Evolutionary conservation across 2,888 invertebrate species (phyloP).

Genomic region (Agrochola macilenta): DNA sequence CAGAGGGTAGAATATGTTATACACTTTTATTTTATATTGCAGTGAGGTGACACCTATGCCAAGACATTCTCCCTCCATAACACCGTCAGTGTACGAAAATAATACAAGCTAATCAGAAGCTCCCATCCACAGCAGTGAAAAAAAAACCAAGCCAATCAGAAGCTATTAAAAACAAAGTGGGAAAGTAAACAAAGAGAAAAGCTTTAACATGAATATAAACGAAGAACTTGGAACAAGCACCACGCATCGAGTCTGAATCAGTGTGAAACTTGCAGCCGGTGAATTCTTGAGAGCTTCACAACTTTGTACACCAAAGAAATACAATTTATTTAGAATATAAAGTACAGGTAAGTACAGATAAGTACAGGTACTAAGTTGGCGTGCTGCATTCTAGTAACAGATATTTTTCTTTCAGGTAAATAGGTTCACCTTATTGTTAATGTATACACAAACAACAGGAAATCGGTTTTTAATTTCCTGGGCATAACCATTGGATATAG

Average conservation of each 20-base stretch:
- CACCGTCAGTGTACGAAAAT: not conserved
- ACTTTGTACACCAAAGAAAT: conserved; percentile 68
- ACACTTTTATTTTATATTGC: not conserved
- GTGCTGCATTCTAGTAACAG: not conserved
- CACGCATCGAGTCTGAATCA: conserved; percentile 66
- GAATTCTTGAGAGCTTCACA: conserved; percentile 70
- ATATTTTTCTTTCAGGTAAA: not conserved
- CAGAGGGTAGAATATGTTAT: not conserved
- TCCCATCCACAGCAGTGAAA: not conserved
- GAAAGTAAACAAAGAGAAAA: conserved; percentile 32
- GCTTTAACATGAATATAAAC: conserved; percentile 38
- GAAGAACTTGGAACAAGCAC: conserved; percentile 53
- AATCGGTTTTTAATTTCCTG: not conserved
- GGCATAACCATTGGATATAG: not conserved
- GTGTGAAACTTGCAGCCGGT: conserved; percentile 70
- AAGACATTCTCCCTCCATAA: not conserved
- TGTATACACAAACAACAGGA: not conserved
- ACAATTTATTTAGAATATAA: conserved; percentile 44
- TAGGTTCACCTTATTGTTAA: not conserved
- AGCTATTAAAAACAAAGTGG: conserved; percentile 27
- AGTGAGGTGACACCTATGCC: not conserved
- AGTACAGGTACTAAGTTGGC: not conserved
- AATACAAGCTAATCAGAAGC: not conserved
- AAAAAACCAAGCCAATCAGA: conserved; percentile 17
- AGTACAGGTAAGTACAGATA: conserved; percentile 1